phyloP scores from a whole-genome alignment of 2,888 invertebrate genomes.

The Ophion ellenae region DNA sequence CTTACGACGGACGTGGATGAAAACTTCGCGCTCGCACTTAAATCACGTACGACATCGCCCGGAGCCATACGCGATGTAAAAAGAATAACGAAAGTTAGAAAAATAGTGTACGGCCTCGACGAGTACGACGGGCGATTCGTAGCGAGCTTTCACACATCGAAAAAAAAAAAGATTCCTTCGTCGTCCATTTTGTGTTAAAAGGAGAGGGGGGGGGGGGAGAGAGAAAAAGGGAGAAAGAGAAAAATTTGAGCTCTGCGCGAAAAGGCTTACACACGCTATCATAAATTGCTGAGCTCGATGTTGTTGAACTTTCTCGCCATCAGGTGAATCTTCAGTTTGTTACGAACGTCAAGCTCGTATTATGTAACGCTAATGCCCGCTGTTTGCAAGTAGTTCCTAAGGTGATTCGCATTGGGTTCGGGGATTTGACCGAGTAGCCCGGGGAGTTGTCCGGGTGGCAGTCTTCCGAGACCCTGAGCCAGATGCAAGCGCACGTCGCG shows the following conservation, averaged over 20 bases:
- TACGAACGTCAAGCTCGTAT: constrained; percentile 77
- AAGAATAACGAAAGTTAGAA: background rate
- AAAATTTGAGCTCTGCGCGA: constrained; percentile 30
- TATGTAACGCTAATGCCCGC: constrained; percentile 81
- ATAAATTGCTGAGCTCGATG: constrained; percentile 75
- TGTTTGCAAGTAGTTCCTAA: constrained; percentile 80
- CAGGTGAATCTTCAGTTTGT: constrained; percentile 76
- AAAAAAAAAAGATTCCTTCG: background rate
- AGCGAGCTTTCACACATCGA: constrained; percentile 3
- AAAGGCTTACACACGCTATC: constrained; percentile 55
- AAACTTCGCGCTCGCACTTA: background rate
- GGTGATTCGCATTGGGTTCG: constrained; percentile 78
- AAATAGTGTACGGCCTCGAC: background rate
- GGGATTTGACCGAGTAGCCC: constrained; percentile 88
- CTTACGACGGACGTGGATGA: background rate
- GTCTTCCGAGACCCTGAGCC: constrained; percentile 89
- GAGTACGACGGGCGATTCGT: background rate
- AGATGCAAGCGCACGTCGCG: constrained; percentile 90
- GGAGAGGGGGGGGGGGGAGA: background rate
- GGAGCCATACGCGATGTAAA: background rate
- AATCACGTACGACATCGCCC: background rate
- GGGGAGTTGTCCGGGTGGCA: constrained; percentile 90
- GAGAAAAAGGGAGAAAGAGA: constrained; percentile 17
- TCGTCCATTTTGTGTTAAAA: constrained; percentile 27
- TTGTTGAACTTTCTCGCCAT: constrained; percentile 78